phyloP scores from a whole-genome alignment of 2,888 invertebrate species.

The Zhuqinia jingwanae region DNA sequence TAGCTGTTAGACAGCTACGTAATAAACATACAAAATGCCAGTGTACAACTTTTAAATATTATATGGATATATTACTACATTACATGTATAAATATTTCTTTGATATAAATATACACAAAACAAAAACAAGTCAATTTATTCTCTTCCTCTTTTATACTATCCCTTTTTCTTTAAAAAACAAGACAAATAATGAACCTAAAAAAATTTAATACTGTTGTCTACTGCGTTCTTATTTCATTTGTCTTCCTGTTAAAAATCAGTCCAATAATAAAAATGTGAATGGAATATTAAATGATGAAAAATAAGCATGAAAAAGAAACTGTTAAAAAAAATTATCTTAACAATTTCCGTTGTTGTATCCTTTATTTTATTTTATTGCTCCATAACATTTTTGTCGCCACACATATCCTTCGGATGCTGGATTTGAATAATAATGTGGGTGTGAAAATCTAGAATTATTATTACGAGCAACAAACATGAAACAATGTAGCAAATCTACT shows the following conservation, averaged over 20 bases:
- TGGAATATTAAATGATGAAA: slow-evolving; percentile 53
- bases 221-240: slow-evolving; percentile 9
- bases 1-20: no score
- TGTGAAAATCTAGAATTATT: slow-evolving; percentile 37
- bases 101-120: slow-evolving; percentile 14
- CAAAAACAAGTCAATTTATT: no score
- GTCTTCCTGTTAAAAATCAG: slow-evolving; percentile 50
- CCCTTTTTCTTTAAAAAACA: no score
- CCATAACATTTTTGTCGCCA: slow-evolving; percentile 56
- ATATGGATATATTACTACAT: background rate
- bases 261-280: slow-evolving; percentile 44
- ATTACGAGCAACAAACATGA: slow-evolving; percentile 15
- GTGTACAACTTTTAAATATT: no score
- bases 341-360: slow-evolving; percentile 65
- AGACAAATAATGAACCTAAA: slow-evolving; percentile 53
- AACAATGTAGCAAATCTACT: slow-evolving; percentile 28
- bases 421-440: slow-evolving; percentile 68
- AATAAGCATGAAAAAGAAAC: background rate
- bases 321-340: slow-evolving; percentile 47
- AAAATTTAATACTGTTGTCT: no score
- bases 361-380: slow-evolving; percentile 61
- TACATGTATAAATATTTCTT: background rate
- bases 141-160: no score
- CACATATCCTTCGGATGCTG: slow-evolving; percentile 62
- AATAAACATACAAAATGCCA: no score